Evolutionary conservation across 2,113 vertebrate genomes (phyloP).

Genomic region (Merops nubicus): DNA sequence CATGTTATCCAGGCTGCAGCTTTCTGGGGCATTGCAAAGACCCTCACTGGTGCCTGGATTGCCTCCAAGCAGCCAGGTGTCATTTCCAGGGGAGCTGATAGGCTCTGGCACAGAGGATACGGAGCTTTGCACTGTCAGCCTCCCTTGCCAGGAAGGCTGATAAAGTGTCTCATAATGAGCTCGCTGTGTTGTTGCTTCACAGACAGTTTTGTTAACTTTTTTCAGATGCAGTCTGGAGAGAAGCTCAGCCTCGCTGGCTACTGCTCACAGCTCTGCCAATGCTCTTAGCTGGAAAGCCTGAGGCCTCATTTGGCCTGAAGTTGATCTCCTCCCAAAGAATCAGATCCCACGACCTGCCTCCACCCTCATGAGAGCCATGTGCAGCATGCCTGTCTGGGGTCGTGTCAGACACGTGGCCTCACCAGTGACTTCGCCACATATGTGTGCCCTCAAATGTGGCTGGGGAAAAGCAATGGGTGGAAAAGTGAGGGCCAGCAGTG

Average conservation of each 20-base stretch:
- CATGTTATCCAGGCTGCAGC: neutral
- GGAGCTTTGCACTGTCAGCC: accelerated
- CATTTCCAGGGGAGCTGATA: neutral
- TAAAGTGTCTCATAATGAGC: neutral
- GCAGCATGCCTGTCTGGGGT: accelerated
- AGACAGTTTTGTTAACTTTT: neutral
- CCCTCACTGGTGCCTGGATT: neutral
- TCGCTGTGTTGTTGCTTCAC: accelerated
- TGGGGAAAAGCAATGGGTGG: neutral
- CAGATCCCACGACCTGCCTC: neutral
- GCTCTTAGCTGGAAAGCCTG: neutral
- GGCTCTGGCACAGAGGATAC: neutral
- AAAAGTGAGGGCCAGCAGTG: too few species aligned
- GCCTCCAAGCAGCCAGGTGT: neutral
- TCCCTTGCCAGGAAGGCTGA: neutral
- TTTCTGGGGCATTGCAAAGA: accelerated
- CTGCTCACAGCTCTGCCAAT: neutral
- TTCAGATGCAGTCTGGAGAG: neutral
- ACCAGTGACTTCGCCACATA: accelerated
- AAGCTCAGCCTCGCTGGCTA: neutral
- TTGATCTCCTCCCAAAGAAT: neutral
- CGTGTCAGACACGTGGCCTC: neutral
- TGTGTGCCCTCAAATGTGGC: neutral
- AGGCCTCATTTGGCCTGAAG: neutral
- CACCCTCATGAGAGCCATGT: accelerated